Conservation (phyloP, 2,888 invertebrate species). For the Pseudoips prasinana region DNA sequence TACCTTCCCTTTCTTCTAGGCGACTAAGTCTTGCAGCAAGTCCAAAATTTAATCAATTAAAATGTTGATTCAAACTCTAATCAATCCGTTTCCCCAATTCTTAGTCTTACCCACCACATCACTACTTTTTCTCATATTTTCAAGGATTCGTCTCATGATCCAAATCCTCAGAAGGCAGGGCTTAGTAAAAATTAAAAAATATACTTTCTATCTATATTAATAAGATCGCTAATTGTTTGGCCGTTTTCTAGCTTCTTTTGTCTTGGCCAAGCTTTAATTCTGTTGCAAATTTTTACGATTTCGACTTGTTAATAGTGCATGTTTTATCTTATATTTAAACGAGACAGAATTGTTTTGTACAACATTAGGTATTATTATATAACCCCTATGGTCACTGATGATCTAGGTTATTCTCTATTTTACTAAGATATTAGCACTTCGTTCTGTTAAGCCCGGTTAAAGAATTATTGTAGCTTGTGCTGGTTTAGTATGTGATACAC, state of each 20-base stretch:
- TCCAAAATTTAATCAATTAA: no score
- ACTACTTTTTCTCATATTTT: slow-evolving; percentile 28
- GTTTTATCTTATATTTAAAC: slow-evolving; percentile 20
- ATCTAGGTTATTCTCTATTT: no score
- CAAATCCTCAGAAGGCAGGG: slow-evolving; percentile 77
- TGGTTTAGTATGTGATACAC: no score
- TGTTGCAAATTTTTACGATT: slow-evolving; percentile 56
- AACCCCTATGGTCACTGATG: no score
- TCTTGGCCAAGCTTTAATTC: slow-evolving; percentile 75
- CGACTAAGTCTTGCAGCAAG: no score
- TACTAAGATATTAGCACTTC: no score
- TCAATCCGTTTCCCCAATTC: slow-evolving; percentile 4
- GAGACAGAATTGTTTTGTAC: no score
- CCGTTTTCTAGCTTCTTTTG: slow-evolving; percentile 70
- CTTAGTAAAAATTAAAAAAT: slow-evolving; percentile 59
- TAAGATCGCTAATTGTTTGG: slow-evolving; percentile 64
- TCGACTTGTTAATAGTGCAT: slow-evolving; percentile 62
- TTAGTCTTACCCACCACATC: slow-evolving; percentile 32
- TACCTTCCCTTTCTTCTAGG: no score
- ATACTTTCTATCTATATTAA: slow-evolving; percentile 44
- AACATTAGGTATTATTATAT: no score
- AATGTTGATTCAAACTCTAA: no score
- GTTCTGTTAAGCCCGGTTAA: no score
- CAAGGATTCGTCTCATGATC: slow-evolving; percentile 34
- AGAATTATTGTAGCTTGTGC: no score